A percentile compares a stretch with the other conserved stretches of the same genome.
Conservation (phyloP, 1,140 invertebrate species). For the Zophobas morio region DNA sequence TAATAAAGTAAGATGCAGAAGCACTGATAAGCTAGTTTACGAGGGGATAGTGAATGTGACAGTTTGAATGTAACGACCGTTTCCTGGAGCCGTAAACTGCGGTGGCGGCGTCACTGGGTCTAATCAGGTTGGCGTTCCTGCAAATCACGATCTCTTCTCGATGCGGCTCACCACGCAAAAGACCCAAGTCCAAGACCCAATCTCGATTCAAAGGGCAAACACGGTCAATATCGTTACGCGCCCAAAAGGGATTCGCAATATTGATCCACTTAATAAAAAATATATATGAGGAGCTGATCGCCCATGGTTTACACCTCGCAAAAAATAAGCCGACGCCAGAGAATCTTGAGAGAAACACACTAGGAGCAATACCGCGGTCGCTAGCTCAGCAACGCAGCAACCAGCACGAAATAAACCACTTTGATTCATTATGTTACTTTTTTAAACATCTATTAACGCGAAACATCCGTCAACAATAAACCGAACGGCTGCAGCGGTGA, state of each 20-base stretch:
- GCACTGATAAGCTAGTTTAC: conserved; percentile 35
- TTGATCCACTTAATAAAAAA: conserved; percentile 11
- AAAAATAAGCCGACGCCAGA: neutral
- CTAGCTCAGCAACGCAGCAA: no score
- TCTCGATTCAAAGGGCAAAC: conserved; percentile 9
- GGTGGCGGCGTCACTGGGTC: conserved; percentile 25
- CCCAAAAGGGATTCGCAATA: conserved; percentile 13
- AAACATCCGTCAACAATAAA: no score
- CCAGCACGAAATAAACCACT: no score
- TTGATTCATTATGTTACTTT: no score
- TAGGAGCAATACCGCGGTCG: no score
- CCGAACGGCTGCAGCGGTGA: no score
- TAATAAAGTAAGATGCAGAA: conserved; percentile 43
- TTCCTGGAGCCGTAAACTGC: conserved; percentile 41
- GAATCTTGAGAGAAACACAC: no score
- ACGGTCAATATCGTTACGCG: neutral
- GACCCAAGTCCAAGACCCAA: conserved; percentile 2
- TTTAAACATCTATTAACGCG: no score
- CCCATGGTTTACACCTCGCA: neutral
- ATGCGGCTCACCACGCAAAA: conserved; percentile 27
- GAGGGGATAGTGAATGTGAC: conserved; percentile 40
- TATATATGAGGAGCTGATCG: conserved; percentile 7
- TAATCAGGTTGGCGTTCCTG: conserved; percentile 37
- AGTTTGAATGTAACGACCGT: conserved; percentile 41
- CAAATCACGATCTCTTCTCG: conserved; percentile 30